These are phyloP conservation scores for Meganola albula DNA, from an alignment of 2,888 invertebrate species.

Conservation along the genomic window DNA sequence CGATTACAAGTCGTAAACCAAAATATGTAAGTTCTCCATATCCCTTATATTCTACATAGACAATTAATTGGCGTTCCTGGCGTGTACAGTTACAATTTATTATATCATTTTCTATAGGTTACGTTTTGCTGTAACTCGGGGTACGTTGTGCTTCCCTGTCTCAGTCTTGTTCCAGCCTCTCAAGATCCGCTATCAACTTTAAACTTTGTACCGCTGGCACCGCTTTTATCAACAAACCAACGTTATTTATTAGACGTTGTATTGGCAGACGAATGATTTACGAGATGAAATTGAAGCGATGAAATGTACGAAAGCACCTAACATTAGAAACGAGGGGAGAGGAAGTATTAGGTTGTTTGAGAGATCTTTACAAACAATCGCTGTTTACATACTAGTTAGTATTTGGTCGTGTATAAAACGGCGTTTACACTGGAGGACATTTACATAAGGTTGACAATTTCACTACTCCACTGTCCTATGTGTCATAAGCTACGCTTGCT, in stretches of 20 bases:
- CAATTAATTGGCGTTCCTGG: conserved; percentile 38
- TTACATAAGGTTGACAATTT: too few relatives aligned
- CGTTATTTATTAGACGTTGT: conserved; percentile 50
- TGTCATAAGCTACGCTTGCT: too few relatives aligned
- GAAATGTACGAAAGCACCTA: too few relatives aligned
- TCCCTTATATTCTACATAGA: conserved; percentile 25
- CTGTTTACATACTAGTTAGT: too few relatives aligned
- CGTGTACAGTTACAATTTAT: conserved; percentile 36
- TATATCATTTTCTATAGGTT: conserved; percentile 29
- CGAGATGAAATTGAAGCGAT: conserved; percentile 32
- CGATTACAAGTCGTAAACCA: conserved; percentile 19
- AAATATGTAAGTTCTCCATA: conserved; percentile 19
- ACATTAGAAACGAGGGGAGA: conserved; percentile 24
- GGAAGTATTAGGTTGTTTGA: too few relatives aligned
- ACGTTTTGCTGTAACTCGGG: conserved; percentile 25
- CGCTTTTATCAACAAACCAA: conserved; percentile 49
- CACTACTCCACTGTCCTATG: too few relatives aligned
- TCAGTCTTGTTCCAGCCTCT: conserved; percentile 49
- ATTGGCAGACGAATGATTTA: conserved; percentile 45
- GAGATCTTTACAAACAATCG: too few relatives aligned
- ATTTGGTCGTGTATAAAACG: too few relatives aligned
- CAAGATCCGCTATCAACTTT: conserved; percentile 67
- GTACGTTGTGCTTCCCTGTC: conserved; percentile 40
- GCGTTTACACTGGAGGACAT: too few relatives aligned
- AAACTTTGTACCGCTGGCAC: conserved; percentile 61